Evolutionary conservation across 2,113 vertebrate genomes (phyloP), one percentile per base, ranked within the genome.

Genomic region (Heteronetta atricapilla): DNA sequence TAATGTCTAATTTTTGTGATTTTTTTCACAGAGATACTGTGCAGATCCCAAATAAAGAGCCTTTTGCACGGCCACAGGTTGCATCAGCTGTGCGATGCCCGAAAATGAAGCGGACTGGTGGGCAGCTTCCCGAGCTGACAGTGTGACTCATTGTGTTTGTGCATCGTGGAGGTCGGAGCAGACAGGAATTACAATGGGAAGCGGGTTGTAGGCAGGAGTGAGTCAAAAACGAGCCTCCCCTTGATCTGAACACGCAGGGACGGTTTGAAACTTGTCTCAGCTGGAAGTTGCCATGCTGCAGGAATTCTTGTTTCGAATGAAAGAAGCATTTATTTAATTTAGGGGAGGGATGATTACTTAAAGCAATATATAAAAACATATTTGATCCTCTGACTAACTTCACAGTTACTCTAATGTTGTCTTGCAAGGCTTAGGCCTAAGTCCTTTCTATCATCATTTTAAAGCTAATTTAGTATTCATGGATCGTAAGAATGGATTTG

Each of bases 191-290:
- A 0, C 44, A 76, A 4, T 7, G 75, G 82, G 52, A 74, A 81
- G 80, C 40, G 25, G 86, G 21, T 8, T 7, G 88, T 73, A 59
- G 60, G 72, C 10, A 0, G 42, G 25, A 46, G 28, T 20, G 73
- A 86, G 64, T 36, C 68, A 66, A 81, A 82, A 52, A 48, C 83
- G 28, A 13, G 38, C 88, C 64, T 88, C 40, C 70, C 90, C 40
- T 40, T 11, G 15, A 26, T 83, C 55, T n/a, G 10, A 67, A 81
- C 83, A 4, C 1, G 46, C 80, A 48, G 31, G 52, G 56, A 50
- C 90, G 18, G 68, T 10, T 90, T 90, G 34, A 36, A 92, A 96
- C 94, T 75, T 96, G 94, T 42, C 90, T 81, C 34, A 7, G 86
- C 6, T 0, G 70, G 79, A 74, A 92, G 76, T 0, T 90, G 88